phyloP scores from a whole-genome alignment of 2,113 vertebrate species.

The Coptodon bakossiorum region DNA sequence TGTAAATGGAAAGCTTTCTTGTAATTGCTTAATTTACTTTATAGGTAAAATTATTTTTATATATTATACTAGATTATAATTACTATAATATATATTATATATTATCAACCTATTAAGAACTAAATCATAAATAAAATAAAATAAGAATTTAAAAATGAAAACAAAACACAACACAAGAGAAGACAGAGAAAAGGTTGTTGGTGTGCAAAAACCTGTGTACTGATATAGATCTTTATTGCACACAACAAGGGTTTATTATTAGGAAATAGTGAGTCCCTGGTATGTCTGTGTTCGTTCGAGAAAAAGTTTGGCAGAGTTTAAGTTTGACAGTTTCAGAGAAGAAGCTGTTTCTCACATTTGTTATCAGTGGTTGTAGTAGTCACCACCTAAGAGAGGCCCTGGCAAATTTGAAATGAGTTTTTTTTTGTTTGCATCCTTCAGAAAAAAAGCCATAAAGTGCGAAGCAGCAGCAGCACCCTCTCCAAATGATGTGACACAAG shows the following conservation, averaged over 20 bases:
- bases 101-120: not conserved
- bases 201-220: no score
- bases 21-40: not conserved
- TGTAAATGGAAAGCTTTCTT: not conserved
- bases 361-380: not conserved
- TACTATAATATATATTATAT: not conserved
- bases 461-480: not conserved
- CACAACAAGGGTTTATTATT: no score
- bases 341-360: not conserved
- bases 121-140: accelerated
- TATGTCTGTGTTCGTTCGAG: accelerated
- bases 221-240: no score
- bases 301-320: not conserved
- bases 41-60: not conserved
- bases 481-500: not conserved
- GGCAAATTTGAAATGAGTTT: not conserved
- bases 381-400: not conserved
- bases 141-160: not conserved
- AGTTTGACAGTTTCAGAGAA: not conserved
- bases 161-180: not conserved
- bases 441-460: not conserved
- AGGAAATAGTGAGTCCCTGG: no score
- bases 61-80: not conserved
- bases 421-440: not conserved
- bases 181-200: no score